Evolutionary conservation across 2,113 vertebrate species (phyloP).

Genomic region (Saccopteryx bilineata): DNA sequence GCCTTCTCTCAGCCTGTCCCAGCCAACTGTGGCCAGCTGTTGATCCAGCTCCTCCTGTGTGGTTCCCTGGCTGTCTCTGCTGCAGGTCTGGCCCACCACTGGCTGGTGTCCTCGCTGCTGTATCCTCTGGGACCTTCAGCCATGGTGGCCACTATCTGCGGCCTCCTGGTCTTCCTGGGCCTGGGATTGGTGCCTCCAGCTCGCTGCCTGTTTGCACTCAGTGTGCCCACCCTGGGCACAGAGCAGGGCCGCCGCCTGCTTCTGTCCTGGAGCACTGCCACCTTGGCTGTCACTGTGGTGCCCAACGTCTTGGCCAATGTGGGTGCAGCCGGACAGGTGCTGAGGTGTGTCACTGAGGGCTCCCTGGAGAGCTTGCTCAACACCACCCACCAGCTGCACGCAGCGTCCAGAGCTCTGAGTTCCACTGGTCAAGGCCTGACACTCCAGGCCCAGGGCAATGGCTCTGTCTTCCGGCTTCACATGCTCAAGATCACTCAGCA

Average conservation of each 20-base stretch:
- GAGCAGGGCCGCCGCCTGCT: constrained; percentile 93
- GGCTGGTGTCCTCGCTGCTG: constrained; percentile 90
- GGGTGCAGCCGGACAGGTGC: constrained; percentile 85
- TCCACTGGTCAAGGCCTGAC: constrained; percentile 71
- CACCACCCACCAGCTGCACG: constrained; percentile 88
- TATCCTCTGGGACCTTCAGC: constrained; percentile 82
- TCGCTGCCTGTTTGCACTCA: constrained; percentile 94
- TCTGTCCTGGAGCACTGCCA: constrained; percentile 90
- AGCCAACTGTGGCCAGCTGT: constrained; percentile 84
- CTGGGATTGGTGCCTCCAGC: constrained; percentile 92
- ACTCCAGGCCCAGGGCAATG: constrained; percentile 86
- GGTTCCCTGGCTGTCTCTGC: constrained; percentile 80
- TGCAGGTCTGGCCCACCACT: constrained; percentile 89
- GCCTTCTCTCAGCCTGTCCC: constrained; percentile 91
- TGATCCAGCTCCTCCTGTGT: constrained; percentile 90
- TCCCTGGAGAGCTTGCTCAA: constrained; percentile 92
- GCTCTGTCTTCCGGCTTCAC: constrained; percentile 86
- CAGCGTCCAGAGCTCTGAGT: constrained; percentile 87
- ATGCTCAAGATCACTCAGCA: constrained; percentile 85
- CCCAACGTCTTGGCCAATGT: constrained; percentile 93
- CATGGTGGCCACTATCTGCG: constrained; percentile 82
- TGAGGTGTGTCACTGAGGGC: constrained; percentile 92
- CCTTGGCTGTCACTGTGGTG: constrained; percentile 89
- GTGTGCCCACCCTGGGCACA: constrained; percentile 92
- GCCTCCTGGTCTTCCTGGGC: constrained; percentile 86